Evolutionary conservation across 2,888 invertebrate genomes (phyloP).

Genomic region (Lathronympha strigana): DNA sequence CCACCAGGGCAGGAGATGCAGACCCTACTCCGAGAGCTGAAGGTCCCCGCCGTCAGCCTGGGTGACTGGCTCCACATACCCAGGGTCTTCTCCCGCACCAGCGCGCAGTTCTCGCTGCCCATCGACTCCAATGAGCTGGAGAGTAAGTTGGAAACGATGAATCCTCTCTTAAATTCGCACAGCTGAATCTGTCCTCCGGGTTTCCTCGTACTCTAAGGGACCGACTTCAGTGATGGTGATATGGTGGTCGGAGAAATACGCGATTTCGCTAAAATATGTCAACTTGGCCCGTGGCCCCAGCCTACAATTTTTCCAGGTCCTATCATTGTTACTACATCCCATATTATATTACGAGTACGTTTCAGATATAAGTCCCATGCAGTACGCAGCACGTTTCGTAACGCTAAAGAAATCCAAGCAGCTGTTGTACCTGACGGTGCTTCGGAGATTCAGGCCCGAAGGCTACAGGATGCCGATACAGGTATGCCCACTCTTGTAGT

Average conservation of each 20-base stretch:
- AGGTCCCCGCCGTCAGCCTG: constrained; percentile 77
- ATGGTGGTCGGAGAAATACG: too few species aligned
- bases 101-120: constrained; percentile 90
- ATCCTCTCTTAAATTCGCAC: not conserved
- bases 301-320: too few species aligned
- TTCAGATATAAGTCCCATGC: constrained; percentile 87
- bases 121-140: constrained; percentile 81
- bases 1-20: constrained; percentile 78
- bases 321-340: too few species aligned
- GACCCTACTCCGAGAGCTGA: constrained; percentile 75
- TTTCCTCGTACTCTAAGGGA: too few species aligned
- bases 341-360: constrained; percentile 39
- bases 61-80: constrained; percentile 88
- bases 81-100: constrained; percentile 89
- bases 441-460: constrained; percentile 69
- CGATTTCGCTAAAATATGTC: too few species aligned
- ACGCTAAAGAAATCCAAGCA: constrained; percentile 84
- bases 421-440: constrained; percentile 74
- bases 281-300: too few species aligned
- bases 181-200: too few species aligned
- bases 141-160: constrained; percentile 55
- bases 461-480: constrained; percentile 77
- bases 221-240: too few species aligned
- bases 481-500: too few species aligned
- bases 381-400: constrained; percentile 88